Evolutionary conservation across 2,797 vertebrate species (phyloP).

Genomic region (Centroberyx gerrardi): DNA sequence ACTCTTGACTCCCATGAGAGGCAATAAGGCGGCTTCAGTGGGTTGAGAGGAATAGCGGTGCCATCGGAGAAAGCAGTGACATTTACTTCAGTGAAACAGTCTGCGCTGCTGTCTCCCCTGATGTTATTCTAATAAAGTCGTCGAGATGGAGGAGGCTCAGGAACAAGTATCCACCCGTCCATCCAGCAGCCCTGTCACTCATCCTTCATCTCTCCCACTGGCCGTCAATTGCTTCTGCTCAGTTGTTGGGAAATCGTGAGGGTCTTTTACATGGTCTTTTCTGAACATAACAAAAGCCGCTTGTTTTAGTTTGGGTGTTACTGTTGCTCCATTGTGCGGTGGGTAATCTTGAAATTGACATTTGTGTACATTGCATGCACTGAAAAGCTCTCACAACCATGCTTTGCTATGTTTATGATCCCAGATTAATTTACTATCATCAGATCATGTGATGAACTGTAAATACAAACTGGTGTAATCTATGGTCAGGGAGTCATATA

Average conservation of each 20-base stretch:
- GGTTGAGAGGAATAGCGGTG: slow-evolving; percentile 56
- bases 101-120: slow-evolving; percentile 35
- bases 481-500: slow-evolving; percentile 24
- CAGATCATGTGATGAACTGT: slow-evolving; percentile 51
- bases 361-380: background rate
- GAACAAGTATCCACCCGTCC: slow-evolving; percentile 67
- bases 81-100: slow-evolving; percentile 69
- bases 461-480: slow-evolving; percentile 51
- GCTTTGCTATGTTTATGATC: background rate
- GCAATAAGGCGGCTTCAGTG: slow-evolving; percentile 51
- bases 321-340: slow-evolving; percentile 8
- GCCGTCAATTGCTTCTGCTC: slow-evolving; percentile 38
- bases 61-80: slow-evolving; percentile 73
- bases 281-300: slow-evolving; percentile 5
- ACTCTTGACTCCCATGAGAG: slow-evolving; percentile 59
- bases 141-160: slow-evolving; percentile 50
- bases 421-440: slow-evolving; percentile 50
- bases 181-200: slow-evolving; percentile 38
- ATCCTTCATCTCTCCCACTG: slow-evolving; percentile 60
- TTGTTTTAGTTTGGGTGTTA: background rate
- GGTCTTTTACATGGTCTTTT: background rate
- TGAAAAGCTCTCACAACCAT: slow-evolving; percentile 3
- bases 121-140: slow-evolving; percentile 65
- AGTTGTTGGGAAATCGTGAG: background rate
- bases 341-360: slow-evolving; percentile 4